phyloP scores from a whole-genome alignment of 1,140 invertebrate species.

The Nasonia vitripennis region DNA sequence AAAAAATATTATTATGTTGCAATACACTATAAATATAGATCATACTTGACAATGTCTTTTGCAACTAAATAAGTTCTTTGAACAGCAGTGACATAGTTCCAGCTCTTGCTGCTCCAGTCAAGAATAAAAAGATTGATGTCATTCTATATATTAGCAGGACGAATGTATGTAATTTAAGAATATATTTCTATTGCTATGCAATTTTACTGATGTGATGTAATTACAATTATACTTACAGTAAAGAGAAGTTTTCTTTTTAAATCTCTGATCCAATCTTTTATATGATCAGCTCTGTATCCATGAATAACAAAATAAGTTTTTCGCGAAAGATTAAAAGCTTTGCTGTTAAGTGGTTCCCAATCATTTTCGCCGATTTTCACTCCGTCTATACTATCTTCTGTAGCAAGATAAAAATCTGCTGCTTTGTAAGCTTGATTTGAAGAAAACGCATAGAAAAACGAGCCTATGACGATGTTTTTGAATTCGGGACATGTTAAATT shows the following conservation, averaged over 20 bases:
- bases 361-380: not conserved
- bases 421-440: not conserved
- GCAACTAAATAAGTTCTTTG: not conserved
- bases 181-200: not conserved
- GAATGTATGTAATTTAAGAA: not conserved
- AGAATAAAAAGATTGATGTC: conserved; percentile 9
- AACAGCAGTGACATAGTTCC: conserved; percentile 10
- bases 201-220: too few species aligned
- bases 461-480: not conserved
- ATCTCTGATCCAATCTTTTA: not conserved
- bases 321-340: not conserved
- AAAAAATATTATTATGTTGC: not conserved
- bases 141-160: not conserved
- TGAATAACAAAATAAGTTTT: conserved; percentile 11
- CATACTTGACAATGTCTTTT: not conserved
- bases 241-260: not conserved
- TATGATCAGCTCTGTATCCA: not conserved
- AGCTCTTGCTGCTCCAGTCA: not conserved
- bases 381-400: not conserved
- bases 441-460: not conserved
- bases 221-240: not conserved
- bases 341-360: not conserved
- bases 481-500: not conserved
- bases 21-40: not conserved
- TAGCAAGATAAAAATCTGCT: conserved; percentile 11